phyloP scores from a whole-genome alignment of 2,888 invertebrate genomes.

The Sisyra terminalis region DNA sequence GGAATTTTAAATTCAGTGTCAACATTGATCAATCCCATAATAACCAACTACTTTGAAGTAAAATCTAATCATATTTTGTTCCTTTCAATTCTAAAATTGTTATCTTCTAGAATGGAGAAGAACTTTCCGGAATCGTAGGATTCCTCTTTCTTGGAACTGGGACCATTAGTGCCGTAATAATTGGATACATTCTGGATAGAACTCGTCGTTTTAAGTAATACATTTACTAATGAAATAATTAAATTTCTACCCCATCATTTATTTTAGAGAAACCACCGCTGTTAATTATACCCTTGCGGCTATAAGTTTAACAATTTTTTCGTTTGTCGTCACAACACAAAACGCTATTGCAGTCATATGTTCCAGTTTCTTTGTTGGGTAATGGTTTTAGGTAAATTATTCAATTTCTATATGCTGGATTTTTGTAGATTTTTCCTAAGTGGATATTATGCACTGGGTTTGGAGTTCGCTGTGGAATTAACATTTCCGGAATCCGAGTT shows the following conservation, averaged over 20 bases:
- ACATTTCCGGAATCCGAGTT: slow-evolving; percentile 19
- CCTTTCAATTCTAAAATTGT: neutral
- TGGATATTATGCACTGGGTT: slow-evolving; percentile 18
- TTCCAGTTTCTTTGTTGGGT: too few species aligned
- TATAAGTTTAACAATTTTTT: too few species aligned
- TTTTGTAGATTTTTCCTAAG: slow-evolving; percentile 18
- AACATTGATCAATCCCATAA: slow-evolving; percentile 29
- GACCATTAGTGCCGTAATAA: slow-evolving; percentile 37
- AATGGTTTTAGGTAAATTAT: too few species aligned
- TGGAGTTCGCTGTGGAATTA: slow-evolving; percentile 18
- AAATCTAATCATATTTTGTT: slow-evolving; percentile 3
- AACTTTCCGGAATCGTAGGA: slow-evolving; percentile 36
- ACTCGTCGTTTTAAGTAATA: slow-evolving; percentile 38
- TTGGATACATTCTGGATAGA: slow-evolving; percentile 38
- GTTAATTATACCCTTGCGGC: too few species aligned
- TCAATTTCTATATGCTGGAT: too few species aligned
- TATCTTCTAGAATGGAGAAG: slow-evolving; percentile 20
- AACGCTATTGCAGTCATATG: too few species aligned
- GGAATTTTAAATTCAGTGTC: slow-evolving; percentile 51
- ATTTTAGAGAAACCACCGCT: too few species aligned
- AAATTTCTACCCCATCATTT: too few species aligned
- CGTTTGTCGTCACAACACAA: too few species aligned
- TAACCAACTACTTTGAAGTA: slow-evolving; percentile 17
- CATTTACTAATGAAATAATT: too few species aligned
- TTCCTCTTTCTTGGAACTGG: slow-evolving; percentile 38